Base-by-base conservation (phyloP, 2,113 vertebrate genomes). In the Eublepharis macularius region DNA sequence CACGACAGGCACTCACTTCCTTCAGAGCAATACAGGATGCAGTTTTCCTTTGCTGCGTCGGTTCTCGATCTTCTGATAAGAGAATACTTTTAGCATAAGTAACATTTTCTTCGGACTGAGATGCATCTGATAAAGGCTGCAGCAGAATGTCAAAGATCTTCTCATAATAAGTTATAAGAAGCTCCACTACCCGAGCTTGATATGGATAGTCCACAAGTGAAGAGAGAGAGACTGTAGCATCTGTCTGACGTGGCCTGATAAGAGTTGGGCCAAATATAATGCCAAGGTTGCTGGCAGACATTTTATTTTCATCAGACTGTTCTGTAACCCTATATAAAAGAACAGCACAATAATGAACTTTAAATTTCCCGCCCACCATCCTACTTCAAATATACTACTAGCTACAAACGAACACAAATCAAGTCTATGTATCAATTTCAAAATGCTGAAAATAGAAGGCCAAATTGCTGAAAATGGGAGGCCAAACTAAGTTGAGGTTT, bases 251-350 rank as follows among this genome's bases (percentile, higher is more conserved):
- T 0, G 98, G 98, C 84, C 98, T 98, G 90, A 99, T 97, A 66
- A 99, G 96, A 9, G 98, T 99, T 11, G 99, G 99, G 21, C 99
- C 99, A 74, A 99, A 99, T 95, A 99, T 99, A 86, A 99, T 98
- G 0, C 98, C 98, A 81, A 99, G 96, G 88, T 99, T 99, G 91
- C 98, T 98, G 88, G 99, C 97, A 1, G 98, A 98, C 99, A 99
- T 99, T 94, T 99, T 99, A 82, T 99, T 99, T 96, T 99, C 98
- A 87, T 98, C 98, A 1, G 97, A 97, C 36, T 96, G 96, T 87
- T 98, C 97, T 0, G 96, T 96, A 45, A 99, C 98, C 91, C 99
- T 99, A 92, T 2, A 90, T 12, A 88, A 86, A 89, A 51, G 9
- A 81, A 85, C 74, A 76, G 16, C 4, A 43, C 24, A 74, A 32